Evolutionary conservation across 2,113 vertebrate genomes (phyloP).

Genomic region (Anoura caudifer): DNA sequence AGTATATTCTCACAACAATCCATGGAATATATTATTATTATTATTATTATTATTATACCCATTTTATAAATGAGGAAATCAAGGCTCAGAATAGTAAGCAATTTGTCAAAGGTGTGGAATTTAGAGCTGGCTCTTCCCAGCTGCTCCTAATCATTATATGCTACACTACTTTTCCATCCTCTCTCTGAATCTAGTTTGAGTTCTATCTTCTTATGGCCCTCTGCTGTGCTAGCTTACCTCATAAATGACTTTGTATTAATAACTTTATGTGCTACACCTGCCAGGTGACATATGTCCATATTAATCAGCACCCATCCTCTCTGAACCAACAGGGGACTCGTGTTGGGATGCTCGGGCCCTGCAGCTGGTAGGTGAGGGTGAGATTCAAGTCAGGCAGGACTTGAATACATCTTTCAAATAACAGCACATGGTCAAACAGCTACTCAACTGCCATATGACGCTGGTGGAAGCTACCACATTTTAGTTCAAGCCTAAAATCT

Average conservation of each 20-base stretch:
- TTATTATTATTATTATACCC: background rate
- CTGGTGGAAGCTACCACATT: background rate
- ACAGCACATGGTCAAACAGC: background rate
- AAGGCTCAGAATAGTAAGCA: background rate
- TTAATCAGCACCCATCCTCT: background rate
- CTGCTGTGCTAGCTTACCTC: background rate
- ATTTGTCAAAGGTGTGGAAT: background rate
- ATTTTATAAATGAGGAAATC: background rate
- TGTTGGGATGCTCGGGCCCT: background rate
- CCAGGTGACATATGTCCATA: background rate
- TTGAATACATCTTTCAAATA: background rate
- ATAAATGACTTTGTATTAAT: background rate
- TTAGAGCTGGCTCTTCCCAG: background rate
- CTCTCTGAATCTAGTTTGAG: background rate
- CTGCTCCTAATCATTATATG: background rate
- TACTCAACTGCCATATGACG: background rate
- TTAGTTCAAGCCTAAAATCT: background rate
- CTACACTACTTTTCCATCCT: background rate
- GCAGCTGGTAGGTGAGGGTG: background rate
- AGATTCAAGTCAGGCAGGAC: background rate
- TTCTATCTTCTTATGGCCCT: background rate
- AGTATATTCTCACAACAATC: background rate
- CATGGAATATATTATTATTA: background rate
- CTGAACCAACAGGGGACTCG: background rate
- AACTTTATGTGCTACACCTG: background rate